Evolutionary conservation across 2,797 vertebrate genomes (phyloP), one percentile per base, ranked within the genome.

Genomic region (Eptatretus atami): DNA sequence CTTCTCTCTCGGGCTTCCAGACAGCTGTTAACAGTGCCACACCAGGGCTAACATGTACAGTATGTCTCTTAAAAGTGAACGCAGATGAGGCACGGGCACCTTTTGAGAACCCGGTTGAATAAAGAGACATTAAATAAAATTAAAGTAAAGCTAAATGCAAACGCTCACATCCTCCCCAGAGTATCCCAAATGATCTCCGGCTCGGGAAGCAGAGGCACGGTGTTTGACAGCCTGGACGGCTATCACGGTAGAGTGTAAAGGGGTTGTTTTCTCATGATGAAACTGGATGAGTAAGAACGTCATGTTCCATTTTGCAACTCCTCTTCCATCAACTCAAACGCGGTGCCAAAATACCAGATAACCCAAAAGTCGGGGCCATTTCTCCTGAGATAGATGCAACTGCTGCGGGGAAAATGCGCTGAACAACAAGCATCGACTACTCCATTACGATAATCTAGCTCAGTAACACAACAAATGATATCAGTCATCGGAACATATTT

Each of bases 131-230:
- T 31, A 3, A 31, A 31, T 31, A 31, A 31, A 31, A n/a, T n/a
- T 31, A 31, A 31, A 3, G 6, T 31, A 31, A 31, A 31, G 31
- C 6, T 3, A 31, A 31, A 31, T 31, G 31, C 31, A 60, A n/a
- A 15, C 81, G n/a, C 60, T 73, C 88, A 84, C 6, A 67, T 83
- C 80, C 71, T 92, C 85, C 64, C 84, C 84, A 0, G 84, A 87
- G 72, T 84, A 73, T 65, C 82, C 83, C 1, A 71, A 60, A 53
- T 13, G 1, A 71, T 1, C 2, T 66, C 64, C 1, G 82, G 78
- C 2, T 66, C 63, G 0, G 80, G 80, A n/a, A 9, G 74, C 85
- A 1, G 67, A 69, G 24, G 82, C 85, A 0, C 75, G 25, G 0
- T 70, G 66, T 65, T 92, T 92, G 14, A 77, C 68, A 0, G 82